Conservation (phyloP, 2,113 vertebrate species). For the Sorex araneus region DNA sequence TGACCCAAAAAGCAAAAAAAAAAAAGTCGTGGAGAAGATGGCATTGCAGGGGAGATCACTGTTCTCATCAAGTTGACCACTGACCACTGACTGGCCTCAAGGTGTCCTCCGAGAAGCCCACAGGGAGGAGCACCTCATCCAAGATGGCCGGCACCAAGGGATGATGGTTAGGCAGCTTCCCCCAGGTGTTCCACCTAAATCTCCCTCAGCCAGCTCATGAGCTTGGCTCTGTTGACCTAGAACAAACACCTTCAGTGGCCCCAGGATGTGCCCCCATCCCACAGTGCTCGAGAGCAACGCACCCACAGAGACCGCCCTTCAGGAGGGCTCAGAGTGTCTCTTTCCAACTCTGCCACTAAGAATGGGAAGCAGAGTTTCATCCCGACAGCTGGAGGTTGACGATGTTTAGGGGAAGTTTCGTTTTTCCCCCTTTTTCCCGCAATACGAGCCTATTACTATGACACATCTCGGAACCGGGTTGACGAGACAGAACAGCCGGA, state of each 20-base stretch:
- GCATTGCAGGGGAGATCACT: no score
- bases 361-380: background rate
- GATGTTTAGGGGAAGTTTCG: background rate
- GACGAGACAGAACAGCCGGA: background rate
- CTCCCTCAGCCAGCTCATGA: background rate
- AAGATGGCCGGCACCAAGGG: background rate
- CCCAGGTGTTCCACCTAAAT: background rate
- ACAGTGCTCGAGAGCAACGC: background rate
- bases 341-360: background rate
- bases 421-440: background rate
- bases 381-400: background rate
- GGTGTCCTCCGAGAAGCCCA: background rate
- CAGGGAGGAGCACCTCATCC: background rate
- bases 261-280: no score
- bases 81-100: background rate
- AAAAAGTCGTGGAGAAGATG: no score
- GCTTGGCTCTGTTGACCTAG: background rate
- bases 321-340: background rate
- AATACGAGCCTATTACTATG: background rate
- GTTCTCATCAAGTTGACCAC: no score
- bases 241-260: background rate
- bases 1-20: no score
- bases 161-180: background rate
- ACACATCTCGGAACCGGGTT: background rate
- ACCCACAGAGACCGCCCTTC: background rate